phyloP scores from a whole-genome alignment of 2,888 invertebrate genomes.

The Ectemnius continuus region DNA sequence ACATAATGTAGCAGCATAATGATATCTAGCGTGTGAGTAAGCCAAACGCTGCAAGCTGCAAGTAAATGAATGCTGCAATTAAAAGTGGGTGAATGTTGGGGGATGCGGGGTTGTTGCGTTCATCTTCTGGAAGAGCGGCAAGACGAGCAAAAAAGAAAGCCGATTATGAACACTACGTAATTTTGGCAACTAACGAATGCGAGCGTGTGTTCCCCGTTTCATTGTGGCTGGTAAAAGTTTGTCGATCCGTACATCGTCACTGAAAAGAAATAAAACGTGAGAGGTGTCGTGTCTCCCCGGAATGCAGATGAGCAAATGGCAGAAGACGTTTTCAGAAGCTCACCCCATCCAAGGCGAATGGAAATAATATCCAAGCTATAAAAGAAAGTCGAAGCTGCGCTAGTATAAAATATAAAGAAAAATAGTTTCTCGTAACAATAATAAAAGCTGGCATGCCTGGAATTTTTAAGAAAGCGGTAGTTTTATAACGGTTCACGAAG shows the following conservation, averaged over 20 bases:
- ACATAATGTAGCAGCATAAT: no score
- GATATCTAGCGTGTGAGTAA: no score
- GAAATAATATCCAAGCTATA: not conserved
- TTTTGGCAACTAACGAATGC: constrained; percentile 71
- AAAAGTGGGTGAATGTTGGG: constrained; percentile 7
- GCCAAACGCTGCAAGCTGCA: constrained; percentile 57
- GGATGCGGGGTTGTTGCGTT: constrained; percentile 18
- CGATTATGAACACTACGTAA: constrained; percentile 47
- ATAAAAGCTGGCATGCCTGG: constrained; percentile 3
- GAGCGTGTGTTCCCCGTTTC: constrained; percentile 68
- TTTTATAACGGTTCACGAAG: no score
- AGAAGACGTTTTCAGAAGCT: no score
- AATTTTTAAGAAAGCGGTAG: no score
- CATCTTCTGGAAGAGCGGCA: constrained; percentile 22
- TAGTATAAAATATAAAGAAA: no score
- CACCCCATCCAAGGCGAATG: not conserved
- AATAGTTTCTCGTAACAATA: not conserved
- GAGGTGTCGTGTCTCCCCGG: constrained; percentile 23
- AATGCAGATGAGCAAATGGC: constrained; percentile 4
- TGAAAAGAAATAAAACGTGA: constrained; percentile 73
- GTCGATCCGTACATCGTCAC: constrained; percentile 73
- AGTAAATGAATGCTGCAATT: constrained; percentile 26
- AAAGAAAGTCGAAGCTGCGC: no score
- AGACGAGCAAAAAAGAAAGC: constrained; percentile 47
- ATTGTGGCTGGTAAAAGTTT: constrained; percentile 73